Percentiles rank a stretch among this genome's conserved stretches.
These are phyloP conservation scores for Euborellia annulipes DNA, from an alignment of 1,140 invertebrate genomes.

Conservation along the genomic window DNA sequence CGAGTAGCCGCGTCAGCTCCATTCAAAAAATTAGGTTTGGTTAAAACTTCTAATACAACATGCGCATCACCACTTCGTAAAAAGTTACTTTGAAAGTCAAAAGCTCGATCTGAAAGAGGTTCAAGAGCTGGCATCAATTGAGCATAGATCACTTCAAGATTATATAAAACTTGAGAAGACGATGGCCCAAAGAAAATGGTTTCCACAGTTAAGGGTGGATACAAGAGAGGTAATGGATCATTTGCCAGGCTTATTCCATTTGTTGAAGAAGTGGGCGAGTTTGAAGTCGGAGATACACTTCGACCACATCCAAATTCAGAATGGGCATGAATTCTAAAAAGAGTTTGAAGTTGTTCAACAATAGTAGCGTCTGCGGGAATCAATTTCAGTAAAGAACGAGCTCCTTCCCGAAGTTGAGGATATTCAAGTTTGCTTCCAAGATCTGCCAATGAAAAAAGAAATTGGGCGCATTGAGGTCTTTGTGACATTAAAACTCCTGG, in stretches of 20 bases:
- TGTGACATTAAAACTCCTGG: conserved; percentile 83
- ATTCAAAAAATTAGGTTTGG: conserved; percentile 73
- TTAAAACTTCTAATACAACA: conserved; percentile 67
- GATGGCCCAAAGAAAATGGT: conserved; percentile 55
- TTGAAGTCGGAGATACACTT: no score
- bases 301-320: no score
- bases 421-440: conserved; percentile 68
- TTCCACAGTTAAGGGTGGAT: conserved; percentile 34
- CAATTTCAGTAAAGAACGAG: conserved; percentile 69
- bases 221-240: background rate
- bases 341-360: conserved; percentile 36
- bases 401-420: conserved; percentile 65
- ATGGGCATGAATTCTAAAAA: conserved; percentile 2
- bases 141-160: conserved; percentile 72
- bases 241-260: no score
- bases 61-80: conserved; percentile 69
- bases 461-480: conserved; percentile 63
- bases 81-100: conserved; percentile 79
- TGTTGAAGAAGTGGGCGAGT: no score
- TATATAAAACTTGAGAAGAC: conserved; percentile 63
- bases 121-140: conserved; percentile 83
- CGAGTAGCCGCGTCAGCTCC: conserved; percentile 59
- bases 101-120: conserved; percentile 61
- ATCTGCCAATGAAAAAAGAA: conserved; percentile 82
- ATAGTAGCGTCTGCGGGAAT: conserved; percentile 75